Conservation (phyloP, 2,888 invertebrate genomes). For the Rhagophthalmus giganteus region DNA sequence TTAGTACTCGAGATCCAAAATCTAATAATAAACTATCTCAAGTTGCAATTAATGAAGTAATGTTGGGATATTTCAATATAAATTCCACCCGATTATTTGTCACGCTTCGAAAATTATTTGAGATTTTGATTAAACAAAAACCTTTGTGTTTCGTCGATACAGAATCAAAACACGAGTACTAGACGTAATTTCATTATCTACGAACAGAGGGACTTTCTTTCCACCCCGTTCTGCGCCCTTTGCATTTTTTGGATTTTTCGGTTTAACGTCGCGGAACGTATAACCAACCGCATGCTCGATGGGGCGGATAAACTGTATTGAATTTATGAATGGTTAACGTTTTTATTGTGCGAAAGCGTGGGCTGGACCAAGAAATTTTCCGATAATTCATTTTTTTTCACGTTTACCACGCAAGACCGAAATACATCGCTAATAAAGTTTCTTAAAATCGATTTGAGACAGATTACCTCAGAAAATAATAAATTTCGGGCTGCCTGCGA, state of each 20-base stretch:
- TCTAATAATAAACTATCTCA: conserved; percentile 54
- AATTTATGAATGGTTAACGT: conserved; percentile 12
- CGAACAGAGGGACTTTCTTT: conserved; percentile 2
- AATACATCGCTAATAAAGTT: neutral
- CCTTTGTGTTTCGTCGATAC: conserved; percentile 28
- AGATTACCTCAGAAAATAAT: conserved; percentile 26
- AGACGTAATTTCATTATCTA: conserved; percentile 21
- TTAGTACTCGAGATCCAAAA: conserved; percentile 40
- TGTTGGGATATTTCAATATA: conserved; percentile 52
- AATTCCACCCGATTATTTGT: conserved; percentile 51
- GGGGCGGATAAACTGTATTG: conserved; percentile 14
- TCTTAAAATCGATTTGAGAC: conserved; percentile 16
- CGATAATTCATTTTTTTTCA: conserved; percentile 11
- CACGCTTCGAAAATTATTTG: conserved; percentile 48
- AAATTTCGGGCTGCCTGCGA: conserved; percentile 20
- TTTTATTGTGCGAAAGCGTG: conserved; percentile 10
- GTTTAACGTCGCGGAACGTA: conserved; percentile 11
- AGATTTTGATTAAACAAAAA: conserved; percentile 44
- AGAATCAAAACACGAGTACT: conserved; percentile 5
- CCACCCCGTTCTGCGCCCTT: neutral
- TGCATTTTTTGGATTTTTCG: conserved; percentile 11
- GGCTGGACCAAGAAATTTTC: conserved; percentile 2
- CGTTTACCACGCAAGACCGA: neutral
- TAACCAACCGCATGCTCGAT: conserved; percentile 10
- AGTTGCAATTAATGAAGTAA: conserved; percentile 52